Conservation (phyloP, 2,113 vertebrate species). For the Columba janthina region DNA sequence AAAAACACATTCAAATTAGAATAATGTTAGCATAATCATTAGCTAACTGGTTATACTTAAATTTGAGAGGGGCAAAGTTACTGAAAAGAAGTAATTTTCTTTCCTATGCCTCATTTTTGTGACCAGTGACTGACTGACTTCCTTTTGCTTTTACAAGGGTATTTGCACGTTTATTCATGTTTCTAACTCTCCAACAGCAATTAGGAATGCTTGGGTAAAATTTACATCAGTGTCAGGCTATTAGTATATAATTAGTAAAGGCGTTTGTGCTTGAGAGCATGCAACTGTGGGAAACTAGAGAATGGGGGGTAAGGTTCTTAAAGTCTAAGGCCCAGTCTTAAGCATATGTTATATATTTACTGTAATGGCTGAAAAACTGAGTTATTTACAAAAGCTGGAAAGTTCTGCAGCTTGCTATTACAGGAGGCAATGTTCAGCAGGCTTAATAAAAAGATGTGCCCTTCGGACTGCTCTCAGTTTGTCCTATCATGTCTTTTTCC, state of each 20-base stretch:
- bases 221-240: neutral
- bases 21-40: neutral
- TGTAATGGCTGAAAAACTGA: neutral
- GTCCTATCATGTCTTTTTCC: constrained; percentile 53
- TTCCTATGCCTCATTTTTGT: neutral
- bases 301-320: neutral
- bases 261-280: neutral
- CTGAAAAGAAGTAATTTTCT: neutral
- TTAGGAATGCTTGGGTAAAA: neutral
- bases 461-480: constrained; percentile 38
- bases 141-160: neutral
- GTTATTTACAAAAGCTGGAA: constrained; percentile 1
- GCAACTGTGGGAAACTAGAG: neutral
- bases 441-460: constrained; percentile 27
- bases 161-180: neutral
- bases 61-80: neutral
- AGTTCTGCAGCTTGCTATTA: neutral
- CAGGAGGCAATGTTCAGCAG: neutral
- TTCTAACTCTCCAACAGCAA: neutral
- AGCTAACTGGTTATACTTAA: neutral
- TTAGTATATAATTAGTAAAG: neutral
- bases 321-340: neutral
- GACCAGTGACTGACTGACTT: neutral
- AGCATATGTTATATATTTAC: neutral
- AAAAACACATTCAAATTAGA: neutral